Evolutionary conservation across 2,113 vertebrate species (phyloP), one percentile per base, ranked within the genome.

Genomic region (Etia nguti): DNA sequence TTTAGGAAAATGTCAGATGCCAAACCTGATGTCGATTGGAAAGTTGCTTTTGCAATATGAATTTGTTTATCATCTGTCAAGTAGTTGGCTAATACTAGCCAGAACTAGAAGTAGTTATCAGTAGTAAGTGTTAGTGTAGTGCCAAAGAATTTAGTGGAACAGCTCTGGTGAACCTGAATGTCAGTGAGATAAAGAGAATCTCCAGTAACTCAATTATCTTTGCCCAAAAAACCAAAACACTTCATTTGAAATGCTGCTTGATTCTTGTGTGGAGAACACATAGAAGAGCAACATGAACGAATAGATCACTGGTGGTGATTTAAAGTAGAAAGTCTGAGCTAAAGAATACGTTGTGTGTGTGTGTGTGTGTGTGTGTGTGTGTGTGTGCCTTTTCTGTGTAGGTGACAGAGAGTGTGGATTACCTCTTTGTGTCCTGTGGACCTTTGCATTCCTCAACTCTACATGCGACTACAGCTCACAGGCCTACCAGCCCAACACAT

Each of bases 361-460:
- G 56, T 86, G 20, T 62, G 29, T 29, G 4, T 65, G 60, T 85
- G 6, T 87, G 20, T 83, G 6, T 75, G 56, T 84, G 75, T 46
- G 29, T 34, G 20, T 38, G 80, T 46, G n/a, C 8, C 77, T 0
- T 38, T 55, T 16, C 79, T 83, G 60, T 60, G 60, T 38, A 55
- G 56, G 70, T 89, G 82, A 88, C 10, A 38, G 70, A 82, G 43
- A 34, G 70, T 81, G 48, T 2, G 84, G 90, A 93, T 92, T 90
- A 92, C 43, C 80, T 90, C 90, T 82, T 90, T 89, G 52, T 91
- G 75, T 91, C 85, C 87, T 80, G 86, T 93, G 83, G 89, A 83
- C 89, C 89, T 92, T 79, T 85, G 77, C 91, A 93, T 94, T 93
- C 92, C 90, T 90, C 16, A 10, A 56, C 80, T 86, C 92, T 84